Evolutionary conservation across 2,113 vertebrate species (phyloP).

Genomic region (Pygoscelis antarcticus): DNA sequence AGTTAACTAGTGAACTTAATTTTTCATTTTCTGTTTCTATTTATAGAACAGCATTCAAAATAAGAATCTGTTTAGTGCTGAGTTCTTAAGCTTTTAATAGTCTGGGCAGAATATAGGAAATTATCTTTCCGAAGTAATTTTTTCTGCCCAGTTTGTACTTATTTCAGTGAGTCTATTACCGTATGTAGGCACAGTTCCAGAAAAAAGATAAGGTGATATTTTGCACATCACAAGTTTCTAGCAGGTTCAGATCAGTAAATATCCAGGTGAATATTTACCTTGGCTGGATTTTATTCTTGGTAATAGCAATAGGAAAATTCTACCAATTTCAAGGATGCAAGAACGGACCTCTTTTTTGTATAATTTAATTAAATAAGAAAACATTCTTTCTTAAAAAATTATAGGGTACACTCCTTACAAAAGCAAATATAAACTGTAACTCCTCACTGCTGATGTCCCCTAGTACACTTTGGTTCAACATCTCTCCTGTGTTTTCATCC

Average conservation of each 20-base stretch:
- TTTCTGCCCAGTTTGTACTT: slow-evolving; percentile 29
- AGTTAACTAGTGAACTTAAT: slow-evolving; percentile 37
- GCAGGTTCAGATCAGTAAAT: background rate
- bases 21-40: slow-evolving; percentile 28
- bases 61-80: slow-evolving; percentile 44
- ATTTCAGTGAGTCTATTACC: slow-evolving; percentile 25
- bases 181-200: background rate
- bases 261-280: background rate
- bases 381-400: background rate
- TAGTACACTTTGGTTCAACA: background rate
- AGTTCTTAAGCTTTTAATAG: slow-evolving; percentile 44
- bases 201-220: slow-evolving; percentile 28
- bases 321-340: background rate
- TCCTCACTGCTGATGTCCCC: background rate
- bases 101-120: slow-evolving; percentile 15
- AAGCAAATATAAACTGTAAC: background rate
- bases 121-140: slow-evolving; percentile 26
- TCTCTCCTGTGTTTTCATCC: background rate
- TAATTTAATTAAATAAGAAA: background rate
- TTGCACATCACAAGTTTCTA: background rate
- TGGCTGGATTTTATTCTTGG: background rate
- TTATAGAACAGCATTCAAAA: slow-evolving; percentile 45
- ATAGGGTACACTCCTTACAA: background rate
- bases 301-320: background rate
- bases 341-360: background rate